Evolutionary conservation across 2,888 invertebrate species (phyloP).

Genomic region (Nomada fabriciana): DNA sequence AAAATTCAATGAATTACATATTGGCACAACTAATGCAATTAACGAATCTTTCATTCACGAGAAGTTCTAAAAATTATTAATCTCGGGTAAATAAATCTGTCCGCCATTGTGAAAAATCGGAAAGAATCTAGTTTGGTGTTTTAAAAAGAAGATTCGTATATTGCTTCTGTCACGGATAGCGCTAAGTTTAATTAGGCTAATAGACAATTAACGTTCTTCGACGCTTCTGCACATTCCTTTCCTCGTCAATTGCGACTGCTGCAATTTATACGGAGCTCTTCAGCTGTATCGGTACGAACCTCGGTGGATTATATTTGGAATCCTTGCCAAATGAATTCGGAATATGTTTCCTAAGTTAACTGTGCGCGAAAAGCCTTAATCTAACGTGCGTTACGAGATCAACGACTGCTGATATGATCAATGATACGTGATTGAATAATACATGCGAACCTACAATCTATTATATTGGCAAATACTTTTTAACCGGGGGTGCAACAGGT

Average conservation of each 20-base stretch:
- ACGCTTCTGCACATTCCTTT: conserved; percentile 23
- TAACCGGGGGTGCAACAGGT: neutral
- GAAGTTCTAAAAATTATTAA: too few species aligned
- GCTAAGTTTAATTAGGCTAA: conserved; percentile 57
- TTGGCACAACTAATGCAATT: too few species aligned
- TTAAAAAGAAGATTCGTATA: neutral
- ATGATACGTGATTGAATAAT: neutral
- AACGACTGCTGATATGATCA: neutral
- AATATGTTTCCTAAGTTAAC: conserved; percentile 14
- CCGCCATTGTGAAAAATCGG: too few species aligned
- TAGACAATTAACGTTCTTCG: conserved; percentile 59
- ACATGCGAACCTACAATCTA: neutral
- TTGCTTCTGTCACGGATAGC: conserved; percentile 30
- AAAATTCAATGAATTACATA: too few species aligned
- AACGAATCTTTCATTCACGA: too few species aligned
- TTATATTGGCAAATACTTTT: neutral
- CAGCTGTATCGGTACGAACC: neutral
- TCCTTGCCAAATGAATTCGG: conserved; percentile 24
- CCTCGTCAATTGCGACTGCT: conserved; percentile 7
- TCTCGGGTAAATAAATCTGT: too few species aligned
- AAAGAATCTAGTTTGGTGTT: too few species aligned
- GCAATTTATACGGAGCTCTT: conserved; percentile 34
- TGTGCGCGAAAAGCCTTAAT: conserved; percentile 4
- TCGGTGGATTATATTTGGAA: conserved; percentile 1
- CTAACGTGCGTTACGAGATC: neutral